Conservation (phyloP, 2,113 vertebrate species). For the Laticauda colubrina region DNA sequence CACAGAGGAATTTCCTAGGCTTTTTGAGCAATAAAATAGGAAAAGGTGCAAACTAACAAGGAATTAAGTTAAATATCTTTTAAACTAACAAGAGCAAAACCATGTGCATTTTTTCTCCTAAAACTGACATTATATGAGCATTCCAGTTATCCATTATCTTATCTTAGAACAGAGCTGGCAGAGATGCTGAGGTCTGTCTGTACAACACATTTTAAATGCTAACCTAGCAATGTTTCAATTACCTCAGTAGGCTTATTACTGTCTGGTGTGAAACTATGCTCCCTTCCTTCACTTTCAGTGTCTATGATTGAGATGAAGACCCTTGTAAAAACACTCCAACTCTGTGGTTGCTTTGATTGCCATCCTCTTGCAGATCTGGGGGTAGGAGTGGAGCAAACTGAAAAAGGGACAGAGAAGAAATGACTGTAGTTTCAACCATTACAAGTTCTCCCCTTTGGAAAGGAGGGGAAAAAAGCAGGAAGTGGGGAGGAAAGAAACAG, state of each 20-base stretch:
- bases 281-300: neutral
- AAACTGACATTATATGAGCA: neutral
- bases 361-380: neutral
- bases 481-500: neutral
- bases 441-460: neutral
- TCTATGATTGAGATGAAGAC: neutral
- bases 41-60: neutral
- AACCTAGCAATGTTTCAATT: neutral
- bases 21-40: neutral
- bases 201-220: neutral
- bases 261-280: neutral
- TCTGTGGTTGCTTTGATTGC: neutral
- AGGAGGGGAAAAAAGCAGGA: neutral
- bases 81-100: neutral
- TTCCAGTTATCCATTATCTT: neutral
- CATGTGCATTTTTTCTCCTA: neutral
- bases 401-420: neutral
- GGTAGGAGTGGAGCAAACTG: neutral
- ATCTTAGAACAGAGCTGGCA: neutral
- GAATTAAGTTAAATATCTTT: neutral
- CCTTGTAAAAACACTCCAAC: neutral
- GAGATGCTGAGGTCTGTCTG: neutral
- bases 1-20: neutral
- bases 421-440: neutral
- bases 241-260: neutral